Conservation (phyloP, 2,797 vertebrate species). For the Enteromius fasciolatus region DNA sequence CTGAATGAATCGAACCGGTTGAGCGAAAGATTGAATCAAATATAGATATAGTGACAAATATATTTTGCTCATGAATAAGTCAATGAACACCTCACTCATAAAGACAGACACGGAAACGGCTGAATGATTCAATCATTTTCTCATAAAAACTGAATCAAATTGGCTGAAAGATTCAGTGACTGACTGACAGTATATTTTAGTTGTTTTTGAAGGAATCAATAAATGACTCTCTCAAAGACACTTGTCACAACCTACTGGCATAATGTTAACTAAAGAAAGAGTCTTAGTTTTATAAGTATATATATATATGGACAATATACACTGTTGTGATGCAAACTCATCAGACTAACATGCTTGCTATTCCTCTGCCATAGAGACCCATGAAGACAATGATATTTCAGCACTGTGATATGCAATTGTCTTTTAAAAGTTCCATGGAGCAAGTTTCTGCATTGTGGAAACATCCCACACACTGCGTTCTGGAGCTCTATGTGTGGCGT, state of each 20-base stretch:
- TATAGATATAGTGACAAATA: background rate
- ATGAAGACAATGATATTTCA: background rate
- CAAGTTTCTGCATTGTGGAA: slow-evolving; percentile 10
- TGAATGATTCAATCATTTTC: background rate
- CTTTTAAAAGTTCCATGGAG: slow-evolving; percentile 25
- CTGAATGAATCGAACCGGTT: background rate
- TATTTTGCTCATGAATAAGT: background rate
- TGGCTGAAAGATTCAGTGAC: background rate
- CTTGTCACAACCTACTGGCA: background rate
- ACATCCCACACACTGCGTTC: background rate
- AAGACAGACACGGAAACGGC: background rate
- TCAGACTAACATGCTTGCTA: background rate
- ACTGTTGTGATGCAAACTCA: background rate
- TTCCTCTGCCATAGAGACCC: background rate
- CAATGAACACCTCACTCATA: background rate
- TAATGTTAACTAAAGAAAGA: background rate
- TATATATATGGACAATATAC: background rate
- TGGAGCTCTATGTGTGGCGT: background rate
- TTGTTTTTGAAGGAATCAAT: background rate
- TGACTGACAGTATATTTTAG: background rate
- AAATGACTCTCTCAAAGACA: background rate
- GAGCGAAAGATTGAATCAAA: background rate
- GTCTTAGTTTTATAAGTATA: background rate
- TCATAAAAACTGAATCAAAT: background rate
- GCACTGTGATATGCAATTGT: background rate